A percentile compares a stretch with the other conserved stretches of the same genome.
These are phyloP conservation scores for Sialis lutaria DNA, from an alignment of 2,888 invertebrate species.

Conservation along the genomic window DNA sequence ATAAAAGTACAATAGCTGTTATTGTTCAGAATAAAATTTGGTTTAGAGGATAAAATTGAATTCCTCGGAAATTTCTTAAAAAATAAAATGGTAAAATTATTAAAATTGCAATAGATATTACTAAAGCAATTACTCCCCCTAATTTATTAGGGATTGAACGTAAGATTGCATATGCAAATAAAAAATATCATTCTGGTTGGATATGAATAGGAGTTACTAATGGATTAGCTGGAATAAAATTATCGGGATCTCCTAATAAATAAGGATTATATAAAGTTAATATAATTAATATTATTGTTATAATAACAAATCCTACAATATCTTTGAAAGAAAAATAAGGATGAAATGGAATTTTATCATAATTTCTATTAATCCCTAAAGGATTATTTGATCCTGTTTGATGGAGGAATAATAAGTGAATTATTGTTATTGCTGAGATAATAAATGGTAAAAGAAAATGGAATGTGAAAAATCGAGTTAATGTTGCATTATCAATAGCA, in stretches of 20 bases:
- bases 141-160: conserved; percentile 67
- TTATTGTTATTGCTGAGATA: conserved; percentile 27
- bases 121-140: conserved; percentile 51
- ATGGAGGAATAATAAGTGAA: conserved; percentile 2
- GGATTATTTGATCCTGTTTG: conserved; percentile 1
- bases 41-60: conserved; percentile 41
- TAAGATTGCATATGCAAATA: conserved; percentile 67
- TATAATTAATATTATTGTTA: conserved; percentile 32
- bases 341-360: conserved; percentile 52
- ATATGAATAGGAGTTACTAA: conserved; percentile 55
- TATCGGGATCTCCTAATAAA: conserved; percentile 50
- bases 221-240: conserved; percentile 52
- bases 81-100: conserved; percentile 38
- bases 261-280: conserved; percentile 37
- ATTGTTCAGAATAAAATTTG: conserved; percentile 42
- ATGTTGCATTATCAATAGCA: conserved; percentile 51
- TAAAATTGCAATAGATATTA: conserved; percentile 49
- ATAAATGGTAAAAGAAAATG: conserved; percentile 51
- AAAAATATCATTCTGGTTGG: conserved; percentile 72
- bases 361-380: conserved; percentile 19
- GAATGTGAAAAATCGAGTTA: conserved; percentile 41
- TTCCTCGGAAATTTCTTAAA: conserved; percentile 36
- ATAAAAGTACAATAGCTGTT: conserved; percentile 33
- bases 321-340: conserved; percentile 49
- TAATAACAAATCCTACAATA: conserved; percentile 37